Evolutionary conservation across 2,888 invertebrate species (phyloP), one percentile per base, ranked within the genome.

Genomic region (Lochmaea crataegi): DNA sequence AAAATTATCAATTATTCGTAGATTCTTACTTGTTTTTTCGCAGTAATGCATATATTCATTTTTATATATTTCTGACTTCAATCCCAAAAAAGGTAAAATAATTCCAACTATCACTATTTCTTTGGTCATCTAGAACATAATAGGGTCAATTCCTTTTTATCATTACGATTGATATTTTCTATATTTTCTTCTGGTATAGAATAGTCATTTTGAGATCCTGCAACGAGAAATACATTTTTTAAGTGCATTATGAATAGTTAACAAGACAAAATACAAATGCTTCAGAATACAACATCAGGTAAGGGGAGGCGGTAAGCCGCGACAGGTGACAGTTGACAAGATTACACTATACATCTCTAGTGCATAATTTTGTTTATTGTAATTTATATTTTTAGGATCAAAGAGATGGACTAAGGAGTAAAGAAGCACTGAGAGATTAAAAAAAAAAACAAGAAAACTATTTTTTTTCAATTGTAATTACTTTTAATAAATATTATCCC

Each of bases 131-230:
- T 16, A 41, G 61, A 42, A 16, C 18, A 16, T 45, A 63, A 42
- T 16, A 18, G 45, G 16, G 61, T 63, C 42, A 63, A 41, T 42
- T 63, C 61, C 11, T 63, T 63, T 41, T 63, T 42, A 18, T 63
- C 61, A 2, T 42, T 18, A 42, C 42, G 61, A 45, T 63, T 42
- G 11, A 42, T 42, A 12, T 41, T 63, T 63, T 63, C 61, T 6
- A 42, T 9, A 1, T 38, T 63, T 41, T 42, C 42, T 42, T 63
- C 61, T 63, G 61, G 42, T 12, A 42, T 63, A 16, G 42, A 41
- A 63, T 63, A 63, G n/a, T 63, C 38, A 11, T 18, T 63, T 41
- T 12, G 61, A 63, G 61, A 63, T 63, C 14, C 60, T 60, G 48
- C 32, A 60, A 60, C 1, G 51, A 68, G 12, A 42, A 32, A 38